Evolutionary conservation across 2,113 vertebrate species (phyloP).

Genomic region (Grammomys dolichurus): DNA sequence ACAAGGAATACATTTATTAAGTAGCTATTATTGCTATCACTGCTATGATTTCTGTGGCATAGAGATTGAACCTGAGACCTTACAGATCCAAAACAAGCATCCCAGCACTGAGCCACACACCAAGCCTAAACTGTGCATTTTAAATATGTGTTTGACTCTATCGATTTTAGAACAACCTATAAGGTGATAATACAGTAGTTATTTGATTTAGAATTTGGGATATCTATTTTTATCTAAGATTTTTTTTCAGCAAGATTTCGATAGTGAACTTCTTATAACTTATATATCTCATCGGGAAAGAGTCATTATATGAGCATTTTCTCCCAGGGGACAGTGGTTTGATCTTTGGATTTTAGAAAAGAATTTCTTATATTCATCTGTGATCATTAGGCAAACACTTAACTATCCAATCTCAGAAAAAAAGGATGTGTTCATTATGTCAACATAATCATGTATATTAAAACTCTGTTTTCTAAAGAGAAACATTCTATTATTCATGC

Average conservation of each 20-base stretch:
- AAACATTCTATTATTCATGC: neutral
- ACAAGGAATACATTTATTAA: neutral
- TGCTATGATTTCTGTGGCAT: neutral
- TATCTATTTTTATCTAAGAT: neutral
- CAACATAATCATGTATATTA: neutral
- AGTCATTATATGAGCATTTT: neutral
- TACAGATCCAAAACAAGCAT: neutral
- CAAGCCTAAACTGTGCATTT: neutral
- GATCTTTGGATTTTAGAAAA: neutral
- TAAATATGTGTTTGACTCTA: neutral
- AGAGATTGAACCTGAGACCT: neutral
- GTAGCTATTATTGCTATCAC: neutral
- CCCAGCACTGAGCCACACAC: neutral
- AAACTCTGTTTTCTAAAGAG: neutral
- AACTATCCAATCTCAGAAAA: neutral
- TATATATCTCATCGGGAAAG: constrained; percentile 12
- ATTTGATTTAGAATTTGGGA: neutral
- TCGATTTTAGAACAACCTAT: neutral
- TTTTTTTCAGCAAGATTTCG: neutral
- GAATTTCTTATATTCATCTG: neutral
- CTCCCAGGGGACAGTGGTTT: neutral
- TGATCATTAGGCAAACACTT: neutral
- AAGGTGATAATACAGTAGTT: neutral
- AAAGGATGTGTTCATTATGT: neutral
- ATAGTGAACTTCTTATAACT: neutral